phyloP scores from a whole-genome alignment of 2,113 vertebrate genomes.

The Laticauda colubrina region DNA sequence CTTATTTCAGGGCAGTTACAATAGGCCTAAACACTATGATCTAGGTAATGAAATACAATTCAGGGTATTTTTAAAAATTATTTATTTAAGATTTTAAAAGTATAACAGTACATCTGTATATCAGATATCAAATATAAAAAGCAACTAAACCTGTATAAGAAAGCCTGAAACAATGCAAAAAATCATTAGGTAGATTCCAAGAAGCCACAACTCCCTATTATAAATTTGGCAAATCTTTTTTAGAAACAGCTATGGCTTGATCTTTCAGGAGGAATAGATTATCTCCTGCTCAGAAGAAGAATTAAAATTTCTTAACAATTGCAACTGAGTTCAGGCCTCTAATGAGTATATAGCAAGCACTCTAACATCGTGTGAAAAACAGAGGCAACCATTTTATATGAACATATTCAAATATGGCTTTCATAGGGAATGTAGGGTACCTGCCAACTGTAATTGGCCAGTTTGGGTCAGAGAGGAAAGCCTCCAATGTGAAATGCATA shows the following conservation, averaged over 20 bases:
- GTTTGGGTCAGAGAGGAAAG: neutral
- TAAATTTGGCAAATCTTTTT: neutral
- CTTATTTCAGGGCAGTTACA: neutral
- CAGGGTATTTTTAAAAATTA: neutral
- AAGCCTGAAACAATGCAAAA: neutral
- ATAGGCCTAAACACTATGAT: neutral
- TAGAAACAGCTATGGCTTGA: neutral
- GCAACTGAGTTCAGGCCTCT: neutral
- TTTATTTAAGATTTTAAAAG: neutral
- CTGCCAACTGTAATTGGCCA: neutral
- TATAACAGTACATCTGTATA: neutral
- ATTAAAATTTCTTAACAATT: neutral
- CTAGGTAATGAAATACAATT: neutral
- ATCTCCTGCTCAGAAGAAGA: neutral
- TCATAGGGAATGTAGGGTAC: neutral
- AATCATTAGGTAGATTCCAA: neutral
- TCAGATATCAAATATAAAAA: neutral
- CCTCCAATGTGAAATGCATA: neutral
- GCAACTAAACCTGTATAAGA: neutral
- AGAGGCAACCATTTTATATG: neutral
- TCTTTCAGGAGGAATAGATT: neutral
- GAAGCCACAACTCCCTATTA: neutral
- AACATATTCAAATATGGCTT: neutral
- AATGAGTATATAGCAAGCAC: neutral
- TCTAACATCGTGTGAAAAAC: neutral